A percentile compares a stretch with the other conserved stretches of the same genome.
Conservation (phyloP, 2,888 invertebrate species). For the Coenonympha arcania region DNA sequence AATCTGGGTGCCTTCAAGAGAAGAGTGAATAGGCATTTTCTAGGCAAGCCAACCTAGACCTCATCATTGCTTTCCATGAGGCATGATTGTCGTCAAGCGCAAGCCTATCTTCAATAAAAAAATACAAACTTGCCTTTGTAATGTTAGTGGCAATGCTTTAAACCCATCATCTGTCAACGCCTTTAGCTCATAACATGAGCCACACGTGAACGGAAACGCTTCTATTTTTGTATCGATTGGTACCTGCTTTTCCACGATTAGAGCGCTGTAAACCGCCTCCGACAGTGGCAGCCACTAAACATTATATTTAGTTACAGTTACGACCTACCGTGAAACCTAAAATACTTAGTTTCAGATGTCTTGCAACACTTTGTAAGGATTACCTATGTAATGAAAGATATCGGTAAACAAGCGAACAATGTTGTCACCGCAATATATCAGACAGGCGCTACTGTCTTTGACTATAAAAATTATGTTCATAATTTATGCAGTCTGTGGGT, state of each 20-base stretch:
- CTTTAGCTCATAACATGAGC: slow-evolving; percentile 20
- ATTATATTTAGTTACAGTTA: slow-evolving; percentile 28
- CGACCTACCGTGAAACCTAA: slow-evolving; percentile 27
- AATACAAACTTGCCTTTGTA: too few species aligned
- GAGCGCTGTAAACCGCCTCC: slow-evolving; percentile 45
- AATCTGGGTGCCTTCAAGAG: too few species aligned
- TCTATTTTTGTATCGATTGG: slow-evolving; percentile 49
- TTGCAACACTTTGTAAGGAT: slow-evolving; percentile 10
- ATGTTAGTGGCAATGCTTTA: too few species aligned
- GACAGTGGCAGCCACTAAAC: slow-evolving; percentile 38
- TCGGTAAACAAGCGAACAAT: too few species aligned
- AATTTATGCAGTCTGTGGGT: too few species aligned
- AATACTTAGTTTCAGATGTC: slow-evolving; percentile 18
- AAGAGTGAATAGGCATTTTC: too few species aligned
- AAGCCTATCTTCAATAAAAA: too few species aligned
- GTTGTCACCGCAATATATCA: neutral
- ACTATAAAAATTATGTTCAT: too few species aligned
- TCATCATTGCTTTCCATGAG: too few species aligned
- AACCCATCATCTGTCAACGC: neutral
- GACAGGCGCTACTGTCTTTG: neutral
- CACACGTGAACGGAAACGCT: slow-evolving; percentile 51
- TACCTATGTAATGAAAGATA: neutral
- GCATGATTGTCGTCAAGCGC: too few species aligned
- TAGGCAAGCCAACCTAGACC: too few species aligned
- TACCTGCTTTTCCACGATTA: slow-evolving; percentile 58